Conservation (phyloP, 2,888 invertebrate species). For the Acleris sparsana region DNA sequence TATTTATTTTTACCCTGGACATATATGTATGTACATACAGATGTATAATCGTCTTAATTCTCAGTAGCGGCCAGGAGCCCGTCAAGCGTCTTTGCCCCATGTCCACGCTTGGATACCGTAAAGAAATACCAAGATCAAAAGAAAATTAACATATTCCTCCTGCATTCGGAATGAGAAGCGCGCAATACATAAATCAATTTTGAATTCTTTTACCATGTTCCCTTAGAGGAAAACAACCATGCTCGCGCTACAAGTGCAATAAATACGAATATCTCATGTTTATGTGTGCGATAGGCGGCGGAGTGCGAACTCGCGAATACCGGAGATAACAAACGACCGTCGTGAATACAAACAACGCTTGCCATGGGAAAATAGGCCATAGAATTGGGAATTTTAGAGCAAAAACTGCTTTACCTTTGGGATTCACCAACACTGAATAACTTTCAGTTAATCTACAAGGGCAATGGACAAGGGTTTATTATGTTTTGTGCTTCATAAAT, state of each 20-base stretch:
- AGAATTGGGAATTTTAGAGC: neutral
- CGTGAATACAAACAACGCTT: neutral
- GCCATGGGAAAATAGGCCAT: neutral
- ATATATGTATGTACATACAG: too few species aligned
- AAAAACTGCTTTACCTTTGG: neutral
- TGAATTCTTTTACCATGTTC: neutral
- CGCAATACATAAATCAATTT: constrained; percentile 19
- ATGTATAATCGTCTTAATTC: too few species aligned
- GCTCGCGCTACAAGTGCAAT: constrained; percentile 25
- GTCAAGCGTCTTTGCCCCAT: too few species aligned
- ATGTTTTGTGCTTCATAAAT: constrained; percentile 10
- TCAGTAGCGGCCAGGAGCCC: too few species aligned
- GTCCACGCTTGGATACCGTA: too few species aligned
- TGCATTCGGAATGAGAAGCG: constrained; percentile 16
- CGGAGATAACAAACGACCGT: constrained; percentile 15
- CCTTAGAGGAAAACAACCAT: neutral
- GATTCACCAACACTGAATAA: neutral
- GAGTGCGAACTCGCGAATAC: constrained; percentile 34
- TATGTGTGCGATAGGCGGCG: constrained; percentile 36
- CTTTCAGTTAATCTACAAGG: neutral
- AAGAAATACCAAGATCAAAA: neutral
- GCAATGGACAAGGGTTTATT: neutral
- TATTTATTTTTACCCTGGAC: too few species aligned
- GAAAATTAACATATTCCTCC: constrained; percentile 2
- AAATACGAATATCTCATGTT: constrained; percentile 42